Base-by-base conservation (phyloP, 2,113 vertebrate genomes). In the Verasper variegatus region DNA sequence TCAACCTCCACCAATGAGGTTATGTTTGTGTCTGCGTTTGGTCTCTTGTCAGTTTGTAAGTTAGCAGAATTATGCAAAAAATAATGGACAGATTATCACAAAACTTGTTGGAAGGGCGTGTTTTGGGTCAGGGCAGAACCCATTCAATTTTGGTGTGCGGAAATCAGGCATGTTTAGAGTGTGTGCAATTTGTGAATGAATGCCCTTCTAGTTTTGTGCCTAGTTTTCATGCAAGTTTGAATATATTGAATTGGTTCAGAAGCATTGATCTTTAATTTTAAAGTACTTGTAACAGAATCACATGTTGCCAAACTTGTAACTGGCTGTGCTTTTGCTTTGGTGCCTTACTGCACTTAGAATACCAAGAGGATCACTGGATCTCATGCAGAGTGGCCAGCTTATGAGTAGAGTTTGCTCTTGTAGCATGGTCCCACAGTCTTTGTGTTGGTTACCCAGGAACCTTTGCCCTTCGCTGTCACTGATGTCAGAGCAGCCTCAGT, bases 381-480 rank as follows among this genome's bases (percentile, higher is more conserved):
- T 86, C 82, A 78, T 59, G 69, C 66, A 76, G 76, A 71, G 63
- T 69, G 71, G 71, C 68, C 54, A 21, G 56, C 84, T 78, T 84
- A 68, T 84, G 77, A 68, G 26, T 77, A 87, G 84, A 89, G 88
- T 89, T 90, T 85, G 84, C 82, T 89, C 81, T 87, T 73, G 75
- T 69, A 82, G 84, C 86, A 91, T 94, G 93, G 92, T 94, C 90
- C 89, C 81, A 87, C 80, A 92, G 85, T 81, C 91, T 85, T 92
- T 94, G 82, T 87, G 84, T 92, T 94, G 90, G 93, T 93, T 93
- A 92, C 91, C 84, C 88, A 81, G 81, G 82, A 92, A 93, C 93
- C 93, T 92, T 91, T 95, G 92, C 82, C 92, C 93, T 91, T 60
- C 11, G 78, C 90, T 93, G 93, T 93, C 93, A 94, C 89, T 91